These are phyloP conservation scores for Phenganax stokvisi DNA, from an alignment of 92 coral and sea anemone genomes.

Conservation along the genomic window DNA sequence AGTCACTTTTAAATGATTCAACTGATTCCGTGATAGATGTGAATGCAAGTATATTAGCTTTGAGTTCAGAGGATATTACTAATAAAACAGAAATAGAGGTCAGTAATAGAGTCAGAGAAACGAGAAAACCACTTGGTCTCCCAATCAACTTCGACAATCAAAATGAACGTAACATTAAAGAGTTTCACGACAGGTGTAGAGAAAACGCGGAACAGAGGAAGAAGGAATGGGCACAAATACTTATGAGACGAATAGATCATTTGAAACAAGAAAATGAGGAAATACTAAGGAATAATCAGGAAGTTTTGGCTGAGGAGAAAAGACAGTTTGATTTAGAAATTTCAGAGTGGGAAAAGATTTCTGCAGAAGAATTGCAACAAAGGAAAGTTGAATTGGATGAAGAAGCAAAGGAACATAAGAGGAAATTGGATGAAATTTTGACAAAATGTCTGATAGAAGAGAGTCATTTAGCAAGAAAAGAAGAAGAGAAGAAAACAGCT, in stretches of 20 bases:
- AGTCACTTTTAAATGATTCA: conserved; percentile 8
- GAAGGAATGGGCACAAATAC: conserved; percentile 36
- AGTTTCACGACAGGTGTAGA: conserved; percentile 47
- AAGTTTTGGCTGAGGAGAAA: conserved; percentile 48
- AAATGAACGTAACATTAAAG: conserved; percentile 5
- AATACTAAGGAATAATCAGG: conserved; percentile 46
- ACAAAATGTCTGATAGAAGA: conserved; percentile 44
- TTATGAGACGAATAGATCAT: conserved; percentile 43
- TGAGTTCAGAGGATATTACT: background rate
- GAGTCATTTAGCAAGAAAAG: conserved; percentile 51
- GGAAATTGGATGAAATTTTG: conserved; percentile 10
- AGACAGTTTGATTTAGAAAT: conserved; percentile 51
- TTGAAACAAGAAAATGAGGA: conserved; percentile 43
- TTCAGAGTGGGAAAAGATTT: conserved; percentile 45
- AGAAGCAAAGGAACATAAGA: conserved; percentile 51
- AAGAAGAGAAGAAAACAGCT: conserved; percentile 57
- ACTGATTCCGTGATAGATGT: background rate
- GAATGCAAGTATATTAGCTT: background rate
- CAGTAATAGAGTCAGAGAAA: background rate
- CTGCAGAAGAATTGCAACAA: conserved; percentile 49
- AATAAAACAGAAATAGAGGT: background rate
- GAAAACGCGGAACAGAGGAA: conserved; percentile 44
- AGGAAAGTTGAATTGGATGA: conserved; percentile 54
- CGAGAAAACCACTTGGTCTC: background rate
- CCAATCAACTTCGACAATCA: background rate